A percentile compares a stretch with the other conserved stretches of the same genome.
phyloP scores from a whole-genome alignment of 2,113 vertebrate genomes.

The Tetraodon nigroviridis region DNA sequence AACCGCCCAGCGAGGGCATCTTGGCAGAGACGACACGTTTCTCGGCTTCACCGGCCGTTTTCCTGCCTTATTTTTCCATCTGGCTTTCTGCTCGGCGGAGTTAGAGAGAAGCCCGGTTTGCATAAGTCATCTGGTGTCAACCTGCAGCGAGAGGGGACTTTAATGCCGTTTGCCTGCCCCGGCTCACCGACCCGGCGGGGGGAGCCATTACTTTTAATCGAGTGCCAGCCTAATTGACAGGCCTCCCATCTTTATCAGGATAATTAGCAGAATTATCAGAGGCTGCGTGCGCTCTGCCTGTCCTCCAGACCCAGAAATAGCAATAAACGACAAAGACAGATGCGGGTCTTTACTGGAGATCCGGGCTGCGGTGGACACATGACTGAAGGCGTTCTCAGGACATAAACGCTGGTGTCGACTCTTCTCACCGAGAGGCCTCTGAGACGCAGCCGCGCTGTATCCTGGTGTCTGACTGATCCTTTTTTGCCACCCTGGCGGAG shows the following conservation, averaged over 20 bases:
- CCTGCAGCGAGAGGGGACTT: not conserved
- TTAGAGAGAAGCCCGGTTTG: not conserved
- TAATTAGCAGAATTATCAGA: slow-evolving; percentile 66
- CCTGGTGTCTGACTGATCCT: slow-evolving; percentile 58
- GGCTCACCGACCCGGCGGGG: slow-evolving; percentile 3
- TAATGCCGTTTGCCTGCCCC: slow-evolving; percentile 15
- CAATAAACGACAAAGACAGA: slow-evolving; percentile 39
- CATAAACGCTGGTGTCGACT: not conserved
- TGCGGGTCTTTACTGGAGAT: slow-evolving; percentile 53
- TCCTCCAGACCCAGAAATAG: slow-evolving; percentile 9
- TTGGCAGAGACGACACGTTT: slow-evolving; percentile 1
- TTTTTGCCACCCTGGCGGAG: slow-evolving; percentile 35
- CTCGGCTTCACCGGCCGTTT: not conserved
- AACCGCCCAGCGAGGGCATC: slow-evolving; percentile 15
- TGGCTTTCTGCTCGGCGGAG: not conserved
- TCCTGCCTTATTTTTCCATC: no score
- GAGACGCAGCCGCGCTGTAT: slow-evolving; percentile 35
- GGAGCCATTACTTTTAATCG: slow-evolving; percentile 62
- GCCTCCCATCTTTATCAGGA: slow-evolving; percentile 58
- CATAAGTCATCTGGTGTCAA: slow-evolving; percentile 12
- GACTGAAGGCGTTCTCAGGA: slow-evolving; percentile 33
- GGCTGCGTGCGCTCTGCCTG: slow-evolving; percentile 12
- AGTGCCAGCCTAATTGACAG: slow-evolving; percentile 54
- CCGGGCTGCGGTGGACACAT: slow-evolving; percentile 31
- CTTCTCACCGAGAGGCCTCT: slow-evolving; percentile 30